These are phyloP conservation scores for Amphiprion ocellaris DNA, from an alignment of 2,113 vertebrate species.

Conservation along the genomic window DNA sequence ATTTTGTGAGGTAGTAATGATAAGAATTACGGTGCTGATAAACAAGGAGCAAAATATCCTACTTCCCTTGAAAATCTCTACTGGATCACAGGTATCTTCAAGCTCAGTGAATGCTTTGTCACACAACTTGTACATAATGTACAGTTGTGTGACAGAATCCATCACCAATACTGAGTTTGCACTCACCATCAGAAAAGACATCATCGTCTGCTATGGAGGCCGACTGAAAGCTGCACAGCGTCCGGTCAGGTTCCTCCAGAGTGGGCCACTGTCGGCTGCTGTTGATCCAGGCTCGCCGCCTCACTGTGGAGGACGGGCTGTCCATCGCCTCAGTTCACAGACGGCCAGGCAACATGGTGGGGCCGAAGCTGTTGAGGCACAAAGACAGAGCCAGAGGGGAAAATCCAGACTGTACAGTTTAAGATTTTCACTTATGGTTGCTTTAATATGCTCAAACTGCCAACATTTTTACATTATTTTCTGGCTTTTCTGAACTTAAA, in stretches of 20 bases:
- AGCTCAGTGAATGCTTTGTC: no score
- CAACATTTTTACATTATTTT: not conserved
- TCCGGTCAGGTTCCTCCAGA: constrained; percentile 70
- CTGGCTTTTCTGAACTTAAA: no score
- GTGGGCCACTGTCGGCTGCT: constrained; percentile 83
- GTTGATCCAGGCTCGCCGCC: constrained; percentile 86
- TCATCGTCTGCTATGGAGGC: constrained; percentile 79
- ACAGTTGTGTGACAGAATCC: not conserved
- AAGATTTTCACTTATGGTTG: not conserved
- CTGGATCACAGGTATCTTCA: no score
- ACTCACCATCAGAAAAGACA: constrained; percentile 86
- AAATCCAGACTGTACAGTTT: not conserved
- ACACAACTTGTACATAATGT: no score
- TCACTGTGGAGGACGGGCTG: constrained; percentile 82
- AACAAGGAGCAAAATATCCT: no score
- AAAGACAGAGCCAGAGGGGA: not conserved
- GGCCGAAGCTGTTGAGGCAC: not conserved
- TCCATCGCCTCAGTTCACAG: constrained; percentile 76
- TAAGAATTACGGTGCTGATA: no score
- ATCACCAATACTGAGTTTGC: not conserved
- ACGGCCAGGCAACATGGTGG: not conserved
- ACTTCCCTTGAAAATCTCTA: no score
- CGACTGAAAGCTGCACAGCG: constrained; percentile 28
- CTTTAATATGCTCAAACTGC: not conserved
- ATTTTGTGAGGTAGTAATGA: no score